Base-by-base conservation (phyloP, 2,113 vertebrate genomes). In the Egretta garzetta region DNA sequence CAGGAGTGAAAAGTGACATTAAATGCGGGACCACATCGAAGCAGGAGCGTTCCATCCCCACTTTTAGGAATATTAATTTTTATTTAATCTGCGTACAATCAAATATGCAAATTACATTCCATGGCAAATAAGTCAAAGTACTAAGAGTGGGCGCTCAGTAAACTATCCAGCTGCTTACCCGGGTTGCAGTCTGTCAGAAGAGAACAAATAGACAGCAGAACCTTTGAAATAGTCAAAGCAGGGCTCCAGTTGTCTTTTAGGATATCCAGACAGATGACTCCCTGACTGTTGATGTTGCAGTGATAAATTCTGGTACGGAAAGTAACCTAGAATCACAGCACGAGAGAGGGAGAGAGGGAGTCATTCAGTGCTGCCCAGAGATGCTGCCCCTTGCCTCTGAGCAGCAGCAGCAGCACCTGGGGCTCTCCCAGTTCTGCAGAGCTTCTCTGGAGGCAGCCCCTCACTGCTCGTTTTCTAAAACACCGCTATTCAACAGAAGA, bases 281-380 rank as follows among this genome's bases (percentile, higher is more conserved):
- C 99, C 98, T 99, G 99, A 98, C 99, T 99, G 98, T 99, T 99
- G 98, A 99, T 99, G 98, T 99, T 99, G 98, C 99, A 99, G 98
- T 99, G 99, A 98, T 99, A 99, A 97, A 99, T 99, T 98, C 99
- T 98, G 97, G 99, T 99, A 73, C 99, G 98, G 97, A 99, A 99
- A 96, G 99, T 99, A 97, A 99, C 99, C 99, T 99, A 90, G 67
- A 93, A 86, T 73, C 30, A 93, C 63, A 67, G 74, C 13, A 7
- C 3, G 30, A 92, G 58, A 93, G 68, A 80, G 7, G 74, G 43
- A 74, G 14, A 33, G 17, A 50, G 24, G 41, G 41, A 64, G 68
- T 88, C 89, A 95, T 13, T 81, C 41, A 4, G 24, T 2, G 63
- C 11, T 64, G 62, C 62, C 53, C 67, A 50, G 59, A 32, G 39